phyloP scores from a whole-genome alignment of 2,113 vertebrate genomes.

The Misgurnus mizolepis region DNA sequence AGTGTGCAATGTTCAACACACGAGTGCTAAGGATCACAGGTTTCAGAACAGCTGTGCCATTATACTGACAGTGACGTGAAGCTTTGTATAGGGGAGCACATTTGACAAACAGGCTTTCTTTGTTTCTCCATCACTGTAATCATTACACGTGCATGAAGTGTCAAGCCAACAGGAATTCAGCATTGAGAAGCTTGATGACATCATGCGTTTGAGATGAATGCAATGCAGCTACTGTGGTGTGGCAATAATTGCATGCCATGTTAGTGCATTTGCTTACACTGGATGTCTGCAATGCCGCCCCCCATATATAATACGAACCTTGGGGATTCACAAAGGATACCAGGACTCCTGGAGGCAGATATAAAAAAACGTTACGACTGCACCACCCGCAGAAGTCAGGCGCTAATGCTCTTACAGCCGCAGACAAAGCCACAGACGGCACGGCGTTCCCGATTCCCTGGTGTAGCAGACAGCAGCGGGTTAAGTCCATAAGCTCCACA shows the following conservation, averaged over 20 bases:
- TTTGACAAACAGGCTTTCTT: constrained; percentile 39
- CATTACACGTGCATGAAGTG: constrained; percentile 29
- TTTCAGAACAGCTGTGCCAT: constrained; percentile 42
- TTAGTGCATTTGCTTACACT: background rate
- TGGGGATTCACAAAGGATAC: constrained; percentile 26
- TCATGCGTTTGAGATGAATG: constrained; percentile 37
- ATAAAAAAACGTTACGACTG: background rate
- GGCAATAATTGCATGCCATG: constrained; percentile 8
- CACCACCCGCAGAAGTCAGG: constrained; percentile 27
- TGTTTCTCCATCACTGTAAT: constrained; percentile 40
- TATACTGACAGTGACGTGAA: constrained; percentile 46
- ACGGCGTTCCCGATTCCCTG: constrained; percentile 15
- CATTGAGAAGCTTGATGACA: constrained; percentile 11
- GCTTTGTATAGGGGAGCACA: constrained; percentile 32
- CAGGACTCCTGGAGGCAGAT: constrained; percentile 7
- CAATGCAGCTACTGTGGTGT: constrained; percentile 14
- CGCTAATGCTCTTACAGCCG: constrained; percentile 40
- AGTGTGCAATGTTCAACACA: constrained; percentile 1
- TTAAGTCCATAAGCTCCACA: constrained; percentile 27
- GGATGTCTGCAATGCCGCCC: constrained; percentile 25
- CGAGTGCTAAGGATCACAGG: constrained; percentile 17
- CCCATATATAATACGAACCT: constrained; percentile 15
- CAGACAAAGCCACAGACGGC: constrained; percentile 42
- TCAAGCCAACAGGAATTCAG: constrained; percentile 23
- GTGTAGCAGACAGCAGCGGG: constrained; percentile 35